A percentile compares a stretch with the other conserved stretches of the same genome.
Conservation (phyloP, 2,113 vertebrate genomes). For the Pseudorhombus dupliciocellatus region DNA sequence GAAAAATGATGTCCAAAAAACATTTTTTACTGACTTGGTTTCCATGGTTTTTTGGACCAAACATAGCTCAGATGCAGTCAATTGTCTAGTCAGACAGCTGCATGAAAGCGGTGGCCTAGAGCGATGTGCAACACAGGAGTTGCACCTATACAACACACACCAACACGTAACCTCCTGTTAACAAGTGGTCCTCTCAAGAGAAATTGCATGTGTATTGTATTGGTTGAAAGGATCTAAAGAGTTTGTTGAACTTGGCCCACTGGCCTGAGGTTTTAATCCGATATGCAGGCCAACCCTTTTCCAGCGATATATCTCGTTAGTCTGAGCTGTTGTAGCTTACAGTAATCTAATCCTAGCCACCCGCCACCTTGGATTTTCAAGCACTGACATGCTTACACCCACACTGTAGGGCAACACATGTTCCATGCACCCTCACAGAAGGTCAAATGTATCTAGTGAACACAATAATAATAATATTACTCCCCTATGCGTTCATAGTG, state of each 20-base stretch:
- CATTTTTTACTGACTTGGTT: neutral
- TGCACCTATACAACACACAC: neutral
- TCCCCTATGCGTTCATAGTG: neutral
- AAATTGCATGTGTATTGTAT: neutral
- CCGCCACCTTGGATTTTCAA: conserved; percentile 61
- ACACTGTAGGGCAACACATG: conserved; percentile 7
- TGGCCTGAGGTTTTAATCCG: conserved; percentile 65
- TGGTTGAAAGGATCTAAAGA: conserved; percentile 7
- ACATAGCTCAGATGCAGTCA: neutral
- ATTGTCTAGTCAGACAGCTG: neutral
- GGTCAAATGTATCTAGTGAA: conserved; percentile 7
- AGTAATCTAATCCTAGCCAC: conserved; percentile 74
- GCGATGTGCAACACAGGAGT: neutral
- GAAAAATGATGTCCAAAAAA: neutral
- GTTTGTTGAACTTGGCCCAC: conserved; percentile 59
- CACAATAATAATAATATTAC: neutral
- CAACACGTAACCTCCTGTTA: neutral
- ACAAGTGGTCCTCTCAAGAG: neutral
- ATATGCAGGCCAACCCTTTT: conserved; percentile 46
- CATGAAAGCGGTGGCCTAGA: neutral
- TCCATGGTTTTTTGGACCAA: neutral
- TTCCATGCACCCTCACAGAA: conserved; percentile 16
- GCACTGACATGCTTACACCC: conserved; percentile 49
- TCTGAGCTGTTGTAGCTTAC: conserved; percentile 73
- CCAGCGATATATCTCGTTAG: conserved; percentile 70